Evolutionary conservation across 2,888 invertebrate species (phyloP).

Genomic region (Pterostichus madidus): DNA sequence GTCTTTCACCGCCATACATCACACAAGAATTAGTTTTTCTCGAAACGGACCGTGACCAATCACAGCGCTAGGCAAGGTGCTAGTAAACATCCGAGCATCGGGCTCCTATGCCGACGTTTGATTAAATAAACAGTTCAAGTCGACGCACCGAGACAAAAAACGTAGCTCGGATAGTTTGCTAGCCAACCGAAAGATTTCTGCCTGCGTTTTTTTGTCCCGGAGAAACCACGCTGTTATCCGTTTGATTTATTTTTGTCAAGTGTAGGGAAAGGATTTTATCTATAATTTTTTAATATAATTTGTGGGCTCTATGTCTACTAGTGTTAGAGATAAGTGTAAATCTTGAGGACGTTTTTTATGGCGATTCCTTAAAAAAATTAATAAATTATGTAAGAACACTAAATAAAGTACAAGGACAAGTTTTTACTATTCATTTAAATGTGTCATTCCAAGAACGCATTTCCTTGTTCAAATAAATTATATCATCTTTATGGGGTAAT

Average conservation of each 20-base stretch:
- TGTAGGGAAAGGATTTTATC: constrained; percentile 48
- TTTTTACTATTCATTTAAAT: constrained; percentile 1
- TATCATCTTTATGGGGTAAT: too few relatives aligned
- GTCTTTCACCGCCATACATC: constrained; percentile 52
- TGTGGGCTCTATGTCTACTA: constrained; percentile 4
- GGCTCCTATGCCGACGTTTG: constrained; percentile 34
- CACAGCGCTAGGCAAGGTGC: constrained; percentile 61
- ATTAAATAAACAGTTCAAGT: constrained; percentile 53
- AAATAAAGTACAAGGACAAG: constrained; percentile 27
- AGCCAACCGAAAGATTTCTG: constrained; percentile 48
- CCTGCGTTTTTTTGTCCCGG: constrained; percentile 5
- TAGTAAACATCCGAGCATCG: constrained; percentile 49
- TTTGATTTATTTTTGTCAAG: constrained; percentile 54
- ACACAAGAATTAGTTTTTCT: constrained; percentile 70
- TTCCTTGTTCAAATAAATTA: neutral
- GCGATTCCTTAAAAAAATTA: constrained; percentile 15
- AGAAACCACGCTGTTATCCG: constrained; percentile 42
- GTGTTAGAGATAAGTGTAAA: constrained; percentile 39
- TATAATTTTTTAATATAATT: constrained; percentile 52
- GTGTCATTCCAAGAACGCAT: constrained; percentile 5
- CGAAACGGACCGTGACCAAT: constrained; percentile 71
- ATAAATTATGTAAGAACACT: constrained; percentile 33
- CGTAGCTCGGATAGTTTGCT: constrained; percentile 24
- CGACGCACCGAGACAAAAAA: constrained; percentile 49
- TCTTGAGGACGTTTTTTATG: constrained; percentile 26